phyloP scores from a whole-genome alignment of 2,113 vertebrate species.

The Emydocephalus ijimae region DNA sequence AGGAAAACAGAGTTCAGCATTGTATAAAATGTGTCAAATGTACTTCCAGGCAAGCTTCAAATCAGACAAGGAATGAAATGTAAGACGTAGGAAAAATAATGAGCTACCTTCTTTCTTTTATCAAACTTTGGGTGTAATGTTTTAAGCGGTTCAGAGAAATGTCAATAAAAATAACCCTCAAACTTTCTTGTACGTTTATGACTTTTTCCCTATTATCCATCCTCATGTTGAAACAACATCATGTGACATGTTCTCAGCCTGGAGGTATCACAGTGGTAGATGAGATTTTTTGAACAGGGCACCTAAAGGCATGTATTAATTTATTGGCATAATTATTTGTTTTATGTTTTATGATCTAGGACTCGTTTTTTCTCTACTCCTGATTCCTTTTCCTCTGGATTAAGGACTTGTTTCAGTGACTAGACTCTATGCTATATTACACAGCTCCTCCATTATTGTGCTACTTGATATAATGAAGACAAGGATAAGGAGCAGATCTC shows the following conservation, averaged over 20 bases:
- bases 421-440: too few species aligned
- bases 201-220: neutral
- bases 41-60: conserved; percentile 21
- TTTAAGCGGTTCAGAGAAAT: conserved; percentile 8
- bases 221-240: neutral
- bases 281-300: neutral
- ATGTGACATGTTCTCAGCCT: neutral
- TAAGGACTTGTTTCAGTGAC: too few species aligned
- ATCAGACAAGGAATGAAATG: neutral
- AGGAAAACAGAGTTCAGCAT: neutral
- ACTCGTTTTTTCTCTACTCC: too few species aligned
- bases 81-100: neutral
- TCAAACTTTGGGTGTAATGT: neutral
- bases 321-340: neutral
- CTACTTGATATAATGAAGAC: too few species aligned
- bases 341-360: neutral
- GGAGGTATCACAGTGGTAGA: neutral
- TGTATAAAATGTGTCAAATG: conserved; percentile 42
- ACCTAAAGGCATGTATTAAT: neutral
- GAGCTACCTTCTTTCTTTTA: conserved; percentile 3
- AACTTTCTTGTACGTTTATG: neutral
- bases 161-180: neutral
- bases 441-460: too few species aligned
- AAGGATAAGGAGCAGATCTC: too few species aligned
- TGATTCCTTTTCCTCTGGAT: too few species aligned